These are phyloP conservation scores for Pterocles gutturalis DNA, from an alignment of 2,113 vertebrate genomes.

Conservation along the genomic window DNA sequence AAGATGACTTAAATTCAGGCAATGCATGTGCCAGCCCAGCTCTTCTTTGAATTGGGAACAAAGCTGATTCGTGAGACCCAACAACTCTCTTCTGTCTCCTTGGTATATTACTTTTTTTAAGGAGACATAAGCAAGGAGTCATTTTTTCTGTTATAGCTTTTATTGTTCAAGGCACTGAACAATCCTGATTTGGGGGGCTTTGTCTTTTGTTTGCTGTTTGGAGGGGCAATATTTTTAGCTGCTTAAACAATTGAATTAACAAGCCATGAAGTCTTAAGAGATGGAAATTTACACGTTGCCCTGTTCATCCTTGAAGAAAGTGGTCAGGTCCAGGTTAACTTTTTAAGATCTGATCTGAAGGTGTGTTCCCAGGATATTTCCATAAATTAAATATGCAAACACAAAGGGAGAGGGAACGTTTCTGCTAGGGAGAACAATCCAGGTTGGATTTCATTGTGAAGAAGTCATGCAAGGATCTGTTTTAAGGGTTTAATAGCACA, in stretches of 20 bases:
- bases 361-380: not conserved
- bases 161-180: not conserved
- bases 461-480: not conserved
- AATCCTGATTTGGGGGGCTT: not conserved
- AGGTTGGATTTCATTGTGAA: not conserved
- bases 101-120: not conserved
- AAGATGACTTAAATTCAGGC: constrained; percentile 52
- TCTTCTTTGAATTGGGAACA: not conserved
- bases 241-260: not conserved
- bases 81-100: not conserved
- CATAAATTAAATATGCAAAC: not conserved
- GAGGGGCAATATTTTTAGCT: not conserved
- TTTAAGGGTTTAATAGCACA: not conserved
- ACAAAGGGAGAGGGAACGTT: not conserved
- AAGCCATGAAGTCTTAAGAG: not conserved
- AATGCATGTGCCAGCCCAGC: not conserved
- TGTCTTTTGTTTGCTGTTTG: not conserved
- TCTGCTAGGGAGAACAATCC: not conserved
- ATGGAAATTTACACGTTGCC: not conserved
- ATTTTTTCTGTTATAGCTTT: not conserved
- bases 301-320: not conserved
- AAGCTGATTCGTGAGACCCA: not conserved
- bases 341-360: not conserved
- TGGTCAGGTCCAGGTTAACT: not conserved
- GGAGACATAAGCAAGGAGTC: not conserved